Evolutionary conservation across 1,140 invertebrate genomes (phyloP).

Genomic region (Magallana angulata): DNA sequence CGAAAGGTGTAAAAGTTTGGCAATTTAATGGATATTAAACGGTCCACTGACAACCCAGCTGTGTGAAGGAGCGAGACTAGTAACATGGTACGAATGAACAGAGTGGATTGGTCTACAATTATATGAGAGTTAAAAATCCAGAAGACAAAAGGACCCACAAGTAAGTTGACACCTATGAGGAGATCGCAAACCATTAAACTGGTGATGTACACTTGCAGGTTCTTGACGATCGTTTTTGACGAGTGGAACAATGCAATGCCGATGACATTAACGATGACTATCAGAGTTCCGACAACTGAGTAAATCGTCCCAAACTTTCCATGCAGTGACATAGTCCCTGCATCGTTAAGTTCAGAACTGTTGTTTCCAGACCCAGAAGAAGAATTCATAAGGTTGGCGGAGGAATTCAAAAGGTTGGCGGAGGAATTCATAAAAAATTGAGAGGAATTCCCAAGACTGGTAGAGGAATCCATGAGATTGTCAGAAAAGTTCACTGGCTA

Average conservation of each 20-base stretch:
- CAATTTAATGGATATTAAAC: neutral
- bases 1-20: neutral
- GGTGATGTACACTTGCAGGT: neutral
- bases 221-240: neutral
- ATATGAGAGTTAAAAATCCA: neutral
- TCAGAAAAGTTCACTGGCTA: no score
- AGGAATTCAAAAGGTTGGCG: no score
- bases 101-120: neutral
- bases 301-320: neutral
- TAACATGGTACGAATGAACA: neutral
- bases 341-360: neutral
- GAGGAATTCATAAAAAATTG: no score
- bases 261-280: neutral
- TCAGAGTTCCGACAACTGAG: neutral
- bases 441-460: neutral
- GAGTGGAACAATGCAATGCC: neutral
- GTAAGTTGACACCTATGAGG: neutral
- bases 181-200: neutral
- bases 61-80: neutral
- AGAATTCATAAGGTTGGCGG: neutral
- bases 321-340: neutral
- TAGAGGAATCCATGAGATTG: no score
- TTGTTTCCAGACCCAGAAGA: neutral
- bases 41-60: neutral
- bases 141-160: neutral